These are phyloP conservation scores for Zaprionus obscuricornis DNA, from an alignment of 2,888 invertebrate species.

Conservation along the genomic window DNA sequence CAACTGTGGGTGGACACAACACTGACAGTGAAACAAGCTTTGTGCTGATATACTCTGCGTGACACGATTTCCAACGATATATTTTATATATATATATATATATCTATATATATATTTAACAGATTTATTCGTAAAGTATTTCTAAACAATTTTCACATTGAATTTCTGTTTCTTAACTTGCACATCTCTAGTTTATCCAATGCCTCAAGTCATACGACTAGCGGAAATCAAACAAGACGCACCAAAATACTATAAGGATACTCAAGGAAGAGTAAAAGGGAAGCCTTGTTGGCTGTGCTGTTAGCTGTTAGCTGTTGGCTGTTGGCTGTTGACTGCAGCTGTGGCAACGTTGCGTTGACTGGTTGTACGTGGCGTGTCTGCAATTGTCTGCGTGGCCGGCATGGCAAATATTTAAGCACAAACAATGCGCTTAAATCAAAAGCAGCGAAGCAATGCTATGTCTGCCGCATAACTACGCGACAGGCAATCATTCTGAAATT, in stretches of 20 bases:
- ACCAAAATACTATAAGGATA: slow-evolving; percentile 16
- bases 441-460: slow-evolving; percentile 69
- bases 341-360: slow-evolving; percentile 34
- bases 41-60: too few relatives aligned
- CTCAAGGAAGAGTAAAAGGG: background rate
- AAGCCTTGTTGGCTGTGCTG: slow-evolving; percentile 15
- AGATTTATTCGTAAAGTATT: too few relatives aligned
- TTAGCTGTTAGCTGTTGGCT: slow-evolving; percentile 48
- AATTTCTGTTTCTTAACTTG: too few relatives aligned
- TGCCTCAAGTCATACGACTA: slow-evolving; percentile 32
- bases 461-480: slow-evolving; percentile 67
- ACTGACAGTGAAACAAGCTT: background rate
- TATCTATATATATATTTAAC: too few relatives aligned
- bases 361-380: slow-evolving; percentile 58
- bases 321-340: slow-evolving; percentile 63
- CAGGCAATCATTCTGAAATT: slow-evolving; percentile 30
- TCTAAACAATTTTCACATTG: too few relatives aligned
- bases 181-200: too few relatives aligned
- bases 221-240: slow-evolving; percentile 72
- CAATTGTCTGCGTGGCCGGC: slow-evolving; percentile 74
- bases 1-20: slow-evolving; percentile 18
- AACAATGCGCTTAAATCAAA: slow-evolving; percentile 78
- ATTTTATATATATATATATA: too few relatives aligned
- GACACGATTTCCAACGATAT: too few relatives aligned
- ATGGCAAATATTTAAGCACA: slow-evolving; percentile 74